Percentiles rank a stretch among this genome's conserved stretches.
These are phyloP conservation scores for Malurus leucopterus DNA, from an alignment of 2,797 vertebrate species.

Conservation along the genomic window DNA sequence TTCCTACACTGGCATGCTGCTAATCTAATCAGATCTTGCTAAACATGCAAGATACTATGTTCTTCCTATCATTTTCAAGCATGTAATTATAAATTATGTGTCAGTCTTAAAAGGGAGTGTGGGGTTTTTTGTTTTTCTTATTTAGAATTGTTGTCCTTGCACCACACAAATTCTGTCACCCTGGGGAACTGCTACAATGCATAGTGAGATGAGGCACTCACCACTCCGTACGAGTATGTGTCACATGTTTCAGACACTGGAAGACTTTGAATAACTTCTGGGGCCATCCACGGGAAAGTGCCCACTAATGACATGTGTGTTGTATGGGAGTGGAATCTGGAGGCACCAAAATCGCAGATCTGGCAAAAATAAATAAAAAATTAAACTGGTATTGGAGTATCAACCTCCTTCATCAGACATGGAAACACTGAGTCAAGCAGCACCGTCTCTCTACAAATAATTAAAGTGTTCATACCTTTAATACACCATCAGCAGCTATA, in stretches of 20 bases:
- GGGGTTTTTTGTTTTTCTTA: background rate
- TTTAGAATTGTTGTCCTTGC: background rate
- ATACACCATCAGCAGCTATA: slow-evolving; percentile 86
- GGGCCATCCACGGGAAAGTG: slow-evolving; percentile 99
- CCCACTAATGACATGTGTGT: slow-evolving; percentile 98
- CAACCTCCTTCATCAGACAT: background rate
- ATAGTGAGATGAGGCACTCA: slow-evolving; percentile 70
- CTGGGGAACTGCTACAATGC: background rate
- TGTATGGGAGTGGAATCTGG: slow-evolving; percentile 93
- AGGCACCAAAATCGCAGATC: slow-evolving; percentile 98
- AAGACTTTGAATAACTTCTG: slow-evolving; percentile 96
- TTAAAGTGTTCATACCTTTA: slow-evolving; percentile 82
- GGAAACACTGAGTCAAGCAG: background rate
- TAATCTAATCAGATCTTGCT: background rate
- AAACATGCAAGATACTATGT: background rate
- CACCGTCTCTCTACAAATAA: background rate
- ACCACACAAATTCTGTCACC: fast-evolving
- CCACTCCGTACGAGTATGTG: slow-evolving; percentile 96
- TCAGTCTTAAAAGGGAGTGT: background rate
- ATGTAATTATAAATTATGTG: background rate
- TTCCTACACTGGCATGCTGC: background rate
- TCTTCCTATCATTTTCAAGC: background rate
- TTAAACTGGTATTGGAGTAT: background rate
- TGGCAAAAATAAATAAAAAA: slow-evolving; percentile 52
- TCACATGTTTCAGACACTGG: slow-evolving; percentile 97